phyloP scores from a whole-genome alignment of 1,140 invertebrate species.

The Melitaea cinxia region DNA sequence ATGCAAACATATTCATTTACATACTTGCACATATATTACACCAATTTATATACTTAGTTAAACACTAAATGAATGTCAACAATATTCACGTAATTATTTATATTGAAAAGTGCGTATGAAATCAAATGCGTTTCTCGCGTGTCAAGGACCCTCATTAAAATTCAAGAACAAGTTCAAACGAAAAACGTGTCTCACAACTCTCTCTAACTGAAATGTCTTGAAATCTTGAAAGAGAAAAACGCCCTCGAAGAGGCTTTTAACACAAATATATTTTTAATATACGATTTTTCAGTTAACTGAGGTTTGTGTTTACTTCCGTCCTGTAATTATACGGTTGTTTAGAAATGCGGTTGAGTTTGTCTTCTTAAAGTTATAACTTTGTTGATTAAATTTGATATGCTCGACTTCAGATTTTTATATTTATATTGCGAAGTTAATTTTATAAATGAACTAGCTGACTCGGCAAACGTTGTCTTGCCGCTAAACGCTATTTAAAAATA shows the following conservation, averaged over 20 bases:
- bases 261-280: constrained; percentile 1
- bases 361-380: too few relatives aligned
- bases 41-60: too few relatives aligned
- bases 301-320: neutral
- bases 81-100: neutral
- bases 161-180: constrained; percentile 2
- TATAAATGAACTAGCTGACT: too few relatives aligned
- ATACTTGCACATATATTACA: too few relatives aligned
- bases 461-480: too few relatives aligned
- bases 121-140: neutral
- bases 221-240: neutral
- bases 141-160: constrained; percentile 17
- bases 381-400: too few relatives aligned
- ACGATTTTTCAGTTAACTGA: neutral
- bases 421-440: too few relatives aligned
- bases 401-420: too few relatives aligned
- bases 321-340: neutral
- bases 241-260: neutral
- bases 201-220: neutral
- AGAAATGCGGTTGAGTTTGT: neutral
- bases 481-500: too few relatives aligned
- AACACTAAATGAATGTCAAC: too few relatives aligned
- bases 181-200: neutral
- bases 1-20: too few relatives aligned
- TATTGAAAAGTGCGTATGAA: neutral